phyloP scores from a whole-genome alignment of 2,797 vertebrate species.

The Labroides dimidiatus region DNA sequence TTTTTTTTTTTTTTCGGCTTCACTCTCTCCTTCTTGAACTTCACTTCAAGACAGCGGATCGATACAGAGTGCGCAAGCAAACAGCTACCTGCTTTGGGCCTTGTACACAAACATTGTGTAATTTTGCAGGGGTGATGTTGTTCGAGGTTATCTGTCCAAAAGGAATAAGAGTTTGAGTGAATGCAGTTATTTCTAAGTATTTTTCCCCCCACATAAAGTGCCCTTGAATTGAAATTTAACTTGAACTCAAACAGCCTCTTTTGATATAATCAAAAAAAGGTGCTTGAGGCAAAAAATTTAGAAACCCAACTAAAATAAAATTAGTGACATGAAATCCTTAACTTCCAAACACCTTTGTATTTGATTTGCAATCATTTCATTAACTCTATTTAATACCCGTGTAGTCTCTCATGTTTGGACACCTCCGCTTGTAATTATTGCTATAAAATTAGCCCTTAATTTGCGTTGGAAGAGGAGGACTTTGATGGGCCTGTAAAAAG shows the following conservation, averaged over 20 bases:
- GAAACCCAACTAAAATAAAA: constrained; percentile 1
- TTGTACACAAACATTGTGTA: constrained; percentile 69
- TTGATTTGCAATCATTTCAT: constrained; percentile 23
- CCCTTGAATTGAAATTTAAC: constrained; percentile 38
- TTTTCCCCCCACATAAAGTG: constrained; percentile 16
- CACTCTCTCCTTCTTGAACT: constrained; percentile 78
- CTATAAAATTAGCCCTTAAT: constrained; percentile 55
- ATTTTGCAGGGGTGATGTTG: constrained; percentile 58
- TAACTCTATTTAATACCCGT: constrained; percentile 23
- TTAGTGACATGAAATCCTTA: constrained; percentile 4
- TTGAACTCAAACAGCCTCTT: constrained; percentile 16
- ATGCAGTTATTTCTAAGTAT: constrained; percentile 29
- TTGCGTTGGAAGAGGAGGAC: constrained; percentile 46
- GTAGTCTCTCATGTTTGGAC: constrained; percentile 47
- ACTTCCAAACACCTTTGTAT: constrained; percentile 12
- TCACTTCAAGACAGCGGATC: constrained; percentile 80
- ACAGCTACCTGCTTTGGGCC: constrained; percentile 70
- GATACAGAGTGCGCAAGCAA: constrained; percentile 70
- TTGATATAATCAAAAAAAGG: constrained; percentile 11
- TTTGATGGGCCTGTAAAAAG: constrained; percentile 59
- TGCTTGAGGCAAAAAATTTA: background rate
- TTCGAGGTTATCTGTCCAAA: constrained; percentile 60
- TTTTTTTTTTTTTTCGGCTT: constrained; percentile 69
- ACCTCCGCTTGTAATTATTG: constrained; percentile 55
- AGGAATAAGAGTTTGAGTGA: constrained; percentile 57